Evolutionary conservation across 1,140 invertebrate species (phyloP).

Genomic region (Philaenus spumarius): DNA sequence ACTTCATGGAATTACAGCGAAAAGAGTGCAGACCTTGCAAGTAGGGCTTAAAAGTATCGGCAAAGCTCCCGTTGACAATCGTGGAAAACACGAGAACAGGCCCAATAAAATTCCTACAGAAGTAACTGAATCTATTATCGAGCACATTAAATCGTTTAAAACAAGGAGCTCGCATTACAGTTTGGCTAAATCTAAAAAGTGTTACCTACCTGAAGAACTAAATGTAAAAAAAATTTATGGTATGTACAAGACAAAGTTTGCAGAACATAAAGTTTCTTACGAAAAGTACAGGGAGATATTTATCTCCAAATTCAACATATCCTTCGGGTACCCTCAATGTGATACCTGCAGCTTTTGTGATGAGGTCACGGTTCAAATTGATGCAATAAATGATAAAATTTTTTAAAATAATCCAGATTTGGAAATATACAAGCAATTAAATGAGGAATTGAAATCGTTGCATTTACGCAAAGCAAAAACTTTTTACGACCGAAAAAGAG

Average conservation of each 20-base stretch:
- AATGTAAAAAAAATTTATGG: constrained; percentile 21
- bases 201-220: constrained; percentile 19
- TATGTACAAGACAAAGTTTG: constrained; percentile 11
- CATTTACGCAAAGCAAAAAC: background rate
- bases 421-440: too few species aligned
- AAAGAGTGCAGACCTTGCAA: background rate
- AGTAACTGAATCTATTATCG: background rate
- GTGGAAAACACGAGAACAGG: too few species aligned
- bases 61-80: background rate
- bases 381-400: background rate
- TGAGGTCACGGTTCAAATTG: too few species aligned
- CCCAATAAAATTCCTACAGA: constrained; percentile 14
- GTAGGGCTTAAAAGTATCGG: background rate
- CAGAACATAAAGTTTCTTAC: constrained; percentile 13
- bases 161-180: constrained; percentile 21
- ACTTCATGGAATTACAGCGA: background rate
- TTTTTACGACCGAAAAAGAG: too few species aligned
- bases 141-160: constrained; percentile 18
- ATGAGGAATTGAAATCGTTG: too few species aligned
- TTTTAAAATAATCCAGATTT: background rate
- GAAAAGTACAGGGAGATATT: constrained; percentile 2
- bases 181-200: constrained; percentile 18
- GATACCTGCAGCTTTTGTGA: constrained; percentile 21
- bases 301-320: constrained; percentile 15
- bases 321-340: constrained; percentile 20